Evolutionary conservation across 2,113 vertebrate genomes (phyloP).

Genomic region (Martes martes): DNA sequence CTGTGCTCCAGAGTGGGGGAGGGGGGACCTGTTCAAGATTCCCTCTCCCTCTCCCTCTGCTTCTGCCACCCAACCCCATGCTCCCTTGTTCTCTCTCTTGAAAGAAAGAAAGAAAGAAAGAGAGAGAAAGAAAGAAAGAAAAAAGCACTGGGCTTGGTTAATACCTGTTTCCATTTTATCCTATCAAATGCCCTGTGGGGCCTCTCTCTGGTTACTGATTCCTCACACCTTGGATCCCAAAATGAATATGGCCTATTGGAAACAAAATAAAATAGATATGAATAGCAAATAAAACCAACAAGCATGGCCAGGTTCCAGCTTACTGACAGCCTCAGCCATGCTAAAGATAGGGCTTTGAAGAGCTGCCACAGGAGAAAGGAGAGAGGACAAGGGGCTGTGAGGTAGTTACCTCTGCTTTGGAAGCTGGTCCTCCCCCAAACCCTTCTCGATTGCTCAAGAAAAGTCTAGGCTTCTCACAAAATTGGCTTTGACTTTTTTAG

Average conservation of each 20-base stretch:
- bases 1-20: rapidly evolving
- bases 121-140: background rate
- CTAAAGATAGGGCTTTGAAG: background rate
- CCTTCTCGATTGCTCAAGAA: background rate
- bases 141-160: background rate
- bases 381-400: background rate
- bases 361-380: background rate
- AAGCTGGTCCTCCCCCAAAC: background rate
- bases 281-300: background rate
- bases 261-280: background rate
- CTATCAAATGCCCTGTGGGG: background rate
- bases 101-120: background rate
- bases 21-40: background rate
- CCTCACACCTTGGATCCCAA: background rate
- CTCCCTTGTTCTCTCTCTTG: background rate
- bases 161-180: background rate
- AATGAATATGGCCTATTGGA: background rate
- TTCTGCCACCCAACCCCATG: background rate
- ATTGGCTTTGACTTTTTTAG: background rate
- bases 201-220: background rate
- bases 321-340: background rate
- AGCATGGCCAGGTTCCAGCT: background rate
- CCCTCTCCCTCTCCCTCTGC: background rate
- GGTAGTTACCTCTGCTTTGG: background rate
- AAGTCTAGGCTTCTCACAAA: background rate